These are phyloP conservation scores for Zoanthus solanderi DNA, from an alignment of 92 coral and sea anemone species.

Conservation along the genomic window DNA sequence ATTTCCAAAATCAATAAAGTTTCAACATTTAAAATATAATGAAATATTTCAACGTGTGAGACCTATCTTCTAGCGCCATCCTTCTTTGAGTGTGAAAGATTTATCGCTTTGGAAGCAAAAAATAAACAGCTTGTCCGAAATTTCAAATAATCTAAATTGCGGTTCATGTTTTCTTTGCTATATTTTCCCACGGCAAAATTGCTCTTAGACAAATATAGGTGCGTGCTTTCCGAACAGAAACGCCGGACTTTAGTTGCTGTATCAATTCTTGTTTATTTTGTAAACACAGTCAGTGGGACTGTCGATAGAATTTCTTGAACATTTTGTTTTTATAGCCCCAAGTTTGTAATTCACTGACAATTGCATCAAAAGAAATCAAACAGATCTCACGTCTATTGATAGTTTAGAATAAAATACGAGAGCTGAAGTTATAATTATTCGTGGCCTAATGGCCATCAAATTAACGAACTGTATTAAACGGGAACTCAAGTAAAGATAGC, in stretches of 20 bases:
- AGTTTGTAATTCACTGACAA: constrained; percentile 34
- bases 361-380: constrained; percentile 18
- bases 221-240: constrained; percentile 13
- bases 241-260: neutral
- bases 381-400: constrained; percentile 2
- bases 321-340: constrained; percentile 36
- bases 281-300: constrained; percentile 23
- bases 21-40: neutral
- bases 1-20: neutral
- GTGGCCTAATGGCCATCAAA: neutral
- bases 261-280: constrained; percentile 18
- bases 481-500: too few species aligned
- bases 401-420: neutral
- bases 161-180: constrained; percentile 6
- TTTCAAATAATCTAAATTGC: neutral
- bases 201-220: constrained; percentile 38
- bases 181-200: constrained; percentile 44
- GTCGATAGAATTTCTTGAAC: constrained; percentile 6
- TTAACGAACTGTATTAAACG: too few species aligned
- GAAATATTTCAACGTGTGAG: neutral
- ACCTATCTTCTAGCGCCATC: neutral
- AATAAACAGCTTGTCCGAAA: neutral
- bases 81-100: neutral
- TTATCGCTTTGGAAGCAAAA: too few species aligned
- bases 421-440: constrained; percentile 6